Base-by-base conservation (phyloP, 2,797 vertebrate genomes). In the Schizothorax lantsangensis region DNA sequence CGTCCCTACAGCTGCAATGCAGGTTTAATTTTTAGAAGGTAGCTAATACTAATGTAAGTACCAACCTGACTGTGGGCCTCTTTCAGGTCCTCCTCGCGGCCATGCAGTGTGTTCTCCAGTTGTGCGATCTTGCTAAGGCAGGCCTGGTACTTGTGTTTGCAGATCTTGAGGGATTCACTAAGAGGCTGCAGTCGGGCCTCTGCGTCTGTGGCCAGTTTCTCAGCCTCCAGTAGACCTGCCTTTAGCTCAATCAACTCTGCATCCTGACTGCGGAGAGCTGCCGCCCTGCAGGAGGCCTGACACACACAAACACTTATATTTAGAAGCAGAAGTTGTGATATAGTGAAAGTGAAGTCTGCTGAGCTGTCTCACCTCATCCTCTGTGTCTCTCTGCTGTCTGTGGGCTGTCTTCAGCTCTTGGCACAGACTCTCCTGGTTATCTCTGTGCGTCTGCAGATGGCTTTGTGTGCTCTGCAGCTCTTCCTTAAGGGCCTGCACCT, bases 101-200 rank as follows among this genome's bases (percentile, higher is more conserved):
- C 90, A 84, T 93, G 93, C 84, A 92, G 86, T 82, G 88, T 89
- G 64, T 88, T 90, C 85, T 95, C 94, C 84, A 95, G 93, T 83
- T 95, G 90, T 57, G 92, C 85, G 0, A 92, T 89, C 74, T 94
- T 93, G 89, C 85, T 91, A 82, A 95, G 81, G 43, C 93, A 94
- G 26, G 93, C 88, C 92, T 95, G 95, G 85, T 94, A 95, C 91
- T 95, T 95, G 89, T 94, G 92, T 88, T 92, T 91, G 89, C 92
- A 93, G 54, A 94, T 90, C 82, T 93, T 94, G 83, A 93, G 90
- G 47, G 93, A 94, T 81, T 91, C 91, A 62, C 92, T 91, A 21
- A 95, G 88, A 9, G 89, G 89, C 89, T 89, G 30, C 15, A 93
- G 92, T 81, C 92, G 94, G 89, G 90, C 83, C 87, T 94, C 91